Conservation (phyloP, 2,797 vertebrate genomes). For the Agapornis canus region DNA sequence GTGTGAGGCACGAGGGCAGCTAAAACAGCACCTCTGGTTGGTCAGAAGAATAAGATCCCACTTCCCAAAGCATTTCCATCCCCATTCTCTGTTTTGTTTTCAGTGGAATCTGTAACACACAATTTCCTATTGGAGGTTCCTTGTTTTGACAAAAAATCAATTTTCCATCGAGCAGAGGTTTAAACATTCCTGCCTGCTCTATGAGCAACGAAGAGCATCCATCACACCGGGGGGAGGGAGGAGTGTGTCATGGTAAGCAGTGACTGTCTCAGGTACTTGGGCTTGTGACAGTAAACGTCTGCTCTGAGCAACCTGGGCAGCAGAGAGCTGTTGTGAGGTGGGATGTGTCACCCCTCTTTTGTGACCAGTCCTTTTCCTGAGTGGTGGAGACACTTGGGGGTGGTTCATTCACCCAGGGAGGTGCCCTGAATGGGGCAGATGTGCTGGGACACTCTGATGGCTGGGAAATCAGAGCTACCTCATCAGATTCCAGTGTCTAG, state of each 20-base stretch:
- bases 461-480: neutral
- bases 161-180: neutral
- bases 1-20: neutral
- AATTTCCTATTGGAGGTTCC: neutral
- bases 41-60: neutral
- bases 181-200: neutral
- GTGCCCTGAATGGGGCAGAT: neutral
- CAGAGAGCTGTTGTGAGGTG: neutral
- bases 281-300: neutral
- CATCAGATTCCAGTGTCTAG: neutral
- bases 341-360: neutral
- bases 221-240: neutral
- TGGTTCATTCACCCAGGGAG: neutral
- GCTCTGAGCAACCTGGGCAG: neutral
- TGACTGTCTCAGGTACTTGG: neutral
- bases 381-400: neutral
- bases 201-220: neutral
- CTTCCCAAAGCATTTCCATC: neutral
- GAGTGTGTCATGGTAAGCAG: accelerated
- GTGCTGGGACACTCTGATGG: neutral
- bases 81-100: neutral
- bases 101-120: neutral
- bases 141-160: constrained; percentile 18
- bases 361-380: neutral
- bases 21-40: neutral